Conservation (phyloP, 1,140 invertebrate species). For the Condylostylus longicornis region DNA sequence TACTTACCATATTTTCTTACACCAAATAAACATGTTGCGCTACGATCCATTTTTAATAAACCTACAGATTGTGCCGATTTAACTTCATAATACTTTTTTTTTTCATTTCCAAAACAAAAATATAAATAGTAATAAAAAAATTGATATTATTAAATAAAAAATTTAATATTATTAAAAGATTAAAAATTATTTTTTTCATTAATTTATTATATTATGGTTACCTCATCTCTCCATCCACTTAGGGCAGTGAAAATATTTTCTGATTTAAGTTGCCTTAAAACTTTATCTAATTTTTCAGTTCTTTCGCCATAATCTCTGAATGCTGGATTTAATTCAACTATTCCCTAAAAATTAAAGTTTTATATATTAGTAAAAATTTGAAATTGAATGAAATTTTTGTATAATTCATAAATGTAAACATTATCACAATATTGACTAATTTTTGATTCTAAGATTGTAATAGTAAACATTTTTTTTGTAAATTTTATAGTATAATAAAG, state of each 20-base stretch:
- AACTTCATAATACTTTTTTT: constrained; percentile 73
- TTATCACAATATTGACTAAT: background rate
- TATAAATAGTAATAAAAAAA: background rate
- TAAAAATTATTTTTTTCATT: constrained; percentile 1
- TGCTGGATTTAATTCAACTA: constrained; percentile 66
- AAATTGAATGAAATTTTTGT: background rate
- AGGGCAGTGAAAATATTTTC: constrained; percentile 46
- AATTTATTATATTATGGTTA: constrained; percentile 20
- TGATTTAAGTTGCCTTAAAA: constrained; percentile 56
- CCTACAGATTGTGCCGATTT: constrained; percentile 46
- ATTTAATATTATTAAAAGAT: background rate
- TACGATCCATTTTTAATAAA: constrained; percentile 79
- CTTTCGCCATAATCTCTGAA: constrained; percentile 69
- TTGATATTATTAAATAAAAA: background rate
- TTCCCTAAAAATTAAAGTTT: constrained; percentile 13
- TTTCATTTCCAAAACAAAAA: constrained; percentile 10
- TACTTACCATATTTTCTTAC: constrained; percentile 88
- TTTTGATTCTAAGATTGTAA: background rate
- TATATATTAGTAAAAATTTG: background rate
- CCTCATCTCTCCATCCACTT: constrained; percentile 83
- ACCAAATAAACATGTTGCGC: constrained; percentile 82
- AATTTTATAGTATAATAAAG: background rate
- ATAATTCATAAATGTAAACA: background rate
- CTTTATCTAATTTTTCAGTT: constrained; percentile 59
- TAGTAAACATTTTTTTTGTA: background rate